Evolutionary conservation across 2,888 invertebrate genomes (phyloP), one percentile per base, ranked within the genome.

Genomic region (Trichopoda pennipes): DNA sequence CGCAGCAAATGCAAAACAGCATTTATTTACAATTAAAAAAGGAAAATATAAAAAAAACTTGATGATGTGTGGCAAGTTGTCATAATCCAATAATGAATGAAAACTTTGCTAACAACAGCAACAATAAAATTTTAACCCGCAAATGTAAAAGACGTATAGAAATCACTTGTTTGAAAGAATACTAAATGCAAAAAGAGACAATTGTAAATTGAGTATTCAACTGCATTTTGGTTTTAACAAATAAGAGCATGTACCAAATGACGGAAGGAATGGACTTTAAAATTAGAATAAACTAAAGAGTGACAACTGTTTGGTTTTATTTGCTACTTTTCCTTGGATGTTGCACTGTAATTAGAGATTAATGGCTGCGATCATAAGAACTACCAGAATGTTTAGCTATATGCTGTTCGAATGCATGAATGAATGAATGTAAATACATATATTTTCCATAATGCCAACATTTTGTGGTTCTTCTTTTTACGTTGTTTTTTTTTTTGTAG

Each of bases 281-380:
- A 80, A 61, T 74, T 66, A 55, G 21, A 78, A 51, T 77, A 66
- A 81, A 84, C 53, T 74, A 75, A 84, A 78, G 80, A 83, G 86
- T 86, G 85, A 85, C 86, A 86, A 82, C 85, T 87, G 86, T 85
- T 87, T 51, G 38, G 14, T 38, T 38, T 35, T 32, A 1, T 2
- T 35, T 58, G 49, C 0, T 58, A n/a, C 23, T 14, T 44, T n/a
- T 8, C 19, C 38, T 42, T 49, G 14, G 1, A 19, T 87, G 86
- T 70, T 76, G 87, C 51, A 61, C 58, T 63, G 51, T 72, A 72
- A 82, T 82, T 79, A 63, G 51, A 76, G 61, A 82, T 79, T 82
- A 79, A 82, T 82, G 72, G 75, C 51, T 51, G 61, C 23, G 61
- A 76, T 76, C 75, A 79, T 42, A 68, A 75, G 63, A 60, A 77